phyloP scores from a whole-genome alignment of 2,113 vertebrate genomes.

The Craseonycteris thonglongyai region DNA sequence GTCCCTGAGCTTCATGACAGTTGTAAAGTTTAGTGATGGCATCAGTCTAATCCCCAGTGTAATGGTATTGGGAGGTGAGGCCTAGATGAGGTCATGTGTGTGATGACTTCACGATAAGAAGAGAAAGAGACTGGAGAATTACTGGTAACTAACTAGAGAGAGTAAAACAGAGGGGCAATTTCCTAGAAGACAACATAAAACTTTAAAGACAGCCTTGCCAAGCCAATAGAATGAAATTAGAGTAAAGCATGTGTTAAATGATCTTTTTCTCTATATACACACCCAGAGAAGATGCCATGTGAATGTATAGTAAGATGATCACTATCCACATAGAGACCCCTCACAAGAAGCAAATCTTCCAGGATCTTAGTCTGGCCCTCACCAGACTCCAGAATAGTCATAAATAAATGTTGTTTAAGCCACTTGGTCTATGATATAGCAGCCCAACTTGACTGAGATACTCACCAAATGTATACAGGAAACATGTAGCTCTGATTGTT shows the following conservation, averaged over 20 bases:
- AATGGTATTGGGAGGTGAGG: neutral
- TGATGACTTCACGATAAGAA: neutral
- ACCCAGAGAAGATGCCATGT: neutral
- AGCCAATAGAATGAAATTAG: no score
- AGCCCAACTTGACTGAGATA: neutral
- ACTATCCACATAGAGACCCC: neutral
- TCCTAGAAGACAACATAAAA: no score
- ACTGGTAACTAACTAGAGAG: no score
- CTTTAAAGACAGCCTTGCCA: no score
- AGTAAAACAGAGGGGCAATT: no score
- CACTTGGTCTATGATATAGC: neutral
- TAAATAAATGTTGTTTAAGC: neutral
- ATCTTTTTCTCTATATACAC: neutral
- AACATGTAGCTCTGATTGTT: neutral
- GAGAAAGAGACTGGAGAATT: no score
- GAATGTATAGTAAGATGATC: neutral
- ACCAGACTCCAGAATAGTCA: neutral
- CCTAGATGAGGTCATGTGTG: neutral
- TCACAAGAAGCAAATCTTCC: neutral
- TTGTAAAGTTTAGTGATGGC: neutral
- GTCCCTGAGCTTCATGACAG: neutral
- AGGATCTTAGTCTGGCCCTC: neutral
- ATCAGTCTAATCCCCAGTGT: neutral
- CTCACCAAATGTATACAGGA: neutral
- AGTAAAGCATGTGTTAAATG: no score